These are phyloP conservation scores for Drosophila melanosoma DNA, from an alignment of 2,888 invertebrate genomes.

Conservation along the genomic window DNA sequence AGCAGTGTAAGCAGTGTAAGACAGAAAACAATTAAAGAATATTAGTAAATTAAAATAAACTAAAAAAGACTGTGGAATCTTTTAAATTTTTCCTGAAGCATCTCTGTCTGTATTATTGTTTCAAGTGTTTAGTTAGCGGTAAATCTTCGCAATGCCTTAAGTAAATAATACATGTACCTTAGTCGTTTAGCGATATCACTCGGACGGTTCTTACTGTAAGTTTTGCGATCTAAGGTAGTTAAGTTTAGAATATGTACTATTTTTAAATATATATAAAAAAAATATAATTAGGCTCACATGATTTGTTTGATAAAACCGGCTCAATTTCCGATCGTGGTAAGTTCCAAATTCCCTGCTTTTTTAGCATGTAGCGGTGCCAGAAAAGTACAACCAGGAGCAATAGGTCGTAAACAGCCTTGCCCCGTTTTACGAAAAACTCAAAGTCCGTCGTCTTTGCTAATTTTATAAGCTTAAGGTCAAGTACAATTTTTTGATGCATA, in stretches of 20 bases:
- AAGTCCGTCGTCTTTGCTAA: slow-evolving; percentile 93
- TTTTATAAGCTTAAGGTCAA: slow-evolving; percentile 92
- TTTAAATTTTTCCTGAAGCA: neutral
- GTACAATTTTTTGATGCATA: slow-evolving; percentile 96
- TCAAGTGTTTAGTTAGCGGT: neutral
- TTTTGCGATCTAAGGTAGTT: slow-evolving; percentile 7
- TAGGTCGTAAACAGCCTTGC: slow-evolving; percentile 96
- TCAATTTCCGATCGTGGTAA: slow-evolving; percentile 33
- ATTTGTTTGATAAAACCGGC: slow-evolving; percentile 2
- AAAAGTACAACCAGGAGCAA: slow-evolving; percentile 95
- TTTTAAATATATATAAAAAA: neutral
- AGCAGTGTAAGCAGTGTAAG: neutral
- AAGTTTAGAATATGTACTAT: neutral
- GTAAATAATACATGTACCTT: slow-evolving; percentile 36
- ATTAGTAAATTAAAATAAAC: neutral
- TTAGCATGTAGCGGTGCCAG: slow-evolving; percentile 91
- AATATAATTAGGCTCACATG: slow-evolving; percentile 12
- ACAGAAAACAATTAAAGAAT: neutral
- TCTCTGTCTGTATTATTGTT: neutral
- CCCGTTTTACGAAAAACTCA: slow-evolving; percentile 92
- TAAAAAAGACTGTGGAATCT: neutral
- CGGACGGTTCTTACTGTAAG: slow-evolving; percentile 33
- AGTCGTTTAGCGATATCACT: slow-evolving; percentile 32
- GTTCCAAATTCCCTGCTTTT: slow-evolving; percentile 67
- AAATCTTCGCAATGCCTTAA: neutral